Evolutionary conservation across 2,888 invertebrate genomes (phyloP), one percentile per base, ranked within the genome.

Genomic region (Pseudococcus viburni): DNA sequence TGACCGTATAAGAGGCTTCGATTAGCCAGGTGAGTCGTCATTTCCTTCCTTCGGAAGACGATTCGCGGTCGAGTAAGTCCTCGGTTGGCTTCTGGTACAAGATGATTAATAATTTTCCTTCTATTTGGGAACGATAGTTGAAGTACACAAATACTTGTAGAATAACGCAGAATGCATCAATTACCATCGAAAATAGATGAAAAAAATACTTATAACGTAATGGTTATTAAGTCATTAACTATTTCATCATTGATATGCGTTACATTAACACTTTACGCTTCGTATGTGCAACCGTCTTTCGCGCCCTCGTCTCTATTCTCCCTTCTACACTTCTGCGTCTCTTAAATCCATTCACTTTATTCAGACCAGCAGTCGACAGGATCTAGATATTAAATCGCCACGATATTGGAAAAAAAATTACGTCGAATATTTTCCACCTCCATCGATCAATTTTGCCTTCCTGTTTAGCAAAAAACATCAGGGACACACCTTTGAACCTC

Each of bases 211-310:
- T 33, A 33, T 73, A 73, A 73, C 17, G 26, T 73, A 73, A 73
- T 73, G 33, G 73, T 33, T 73, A 73, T 73, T 12, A 33, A 73
- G 73, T 73, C 73, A 33, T 73, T 73, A 73, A 73, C 0, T 73
- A 73, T 73, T 73, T 73, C 73, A 33, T 33, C 73, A 73, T 73
- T 19, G 33, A 73, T 73, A 73, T 33, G 33, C 73, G 33, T 73
- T 73, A 64, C 64, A 64, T 64, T 64, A 64, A 64, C 64, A 64
- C 22, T 64, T 64, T 64, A 64, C 64, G 64, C 64, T 64, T 64
- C 22, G 22, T 64, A 64, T 64, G 64, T 64, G 64, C 64, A 64
- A 64, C 64, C 64, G 64, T 19, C 22, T 64, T 64, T 33, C 73
- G 73, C 73, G 73, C 73, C 73, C 33, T 73, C 19, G 33, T 73